phyloP scores from a whole-genome alignment of 2,797 vertebrate species.

The Picus viridis region DNA sequence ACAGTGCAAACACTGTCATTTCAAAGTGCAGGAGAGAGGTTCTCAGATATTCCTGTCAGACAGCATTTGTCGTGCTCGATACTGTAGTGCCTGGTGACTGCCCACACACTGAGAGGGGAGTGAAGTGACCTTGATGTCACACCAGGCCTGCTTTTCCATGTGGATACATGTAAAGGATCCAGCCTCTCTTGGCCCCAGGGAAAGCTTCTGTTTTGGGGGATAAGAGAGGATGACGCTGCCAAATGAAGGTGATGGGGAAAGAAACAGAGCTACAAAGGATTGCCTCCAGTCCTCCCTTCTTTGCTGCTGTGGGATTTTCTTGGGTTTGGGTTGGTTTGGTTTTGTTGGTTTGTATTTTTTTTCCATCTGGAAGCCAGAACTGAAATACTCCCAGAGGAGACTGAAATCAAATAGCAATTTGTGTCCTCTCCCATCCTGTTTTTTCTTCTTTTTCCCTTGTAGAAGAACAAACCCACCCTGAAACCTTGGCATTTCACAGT shows the following conservation, averaged over 20 bases:
- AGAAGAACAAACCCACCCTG: slow-evolving; percentile 36
- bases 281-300: neutral
- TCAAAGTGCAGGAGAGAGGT: slow-evolving; percentile 4
- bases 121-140: neutral
- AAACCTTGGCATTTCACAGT: slow-evolving; percentile 26
- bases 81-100: neutral
- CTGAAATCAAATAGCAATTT: slow-evolving; percentile 40
- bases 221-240: neutral
- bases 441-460: slow-evolving; percentile 36
- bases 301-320: slow-evolving; percentile 7
- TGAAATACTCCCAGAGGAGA: slow-evolving; percentile 31
- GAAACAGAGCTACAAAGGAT: neutral
- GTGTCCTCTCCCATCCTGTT: slow-evolving; percentile 28
- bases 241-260: neutral
- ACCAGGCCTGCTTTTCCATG: neutral
- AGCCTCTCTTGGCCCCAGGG: neutral
- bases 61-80: neutral
- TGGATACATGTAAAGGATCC: neutral
- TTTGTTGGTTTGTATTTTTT: neutral
- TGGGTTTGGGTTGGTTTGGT: neutral
- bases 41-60: neutral
- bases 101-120: neutral
- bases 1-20: slow-evolving; percentile 16
- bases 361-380: neutral
- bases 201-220: neutral